These are phyloP conservation scores for Leucophenga varia DNA, from an alignment of 1,140 invertebrate species.

Conservation along the genomic window DNA sequence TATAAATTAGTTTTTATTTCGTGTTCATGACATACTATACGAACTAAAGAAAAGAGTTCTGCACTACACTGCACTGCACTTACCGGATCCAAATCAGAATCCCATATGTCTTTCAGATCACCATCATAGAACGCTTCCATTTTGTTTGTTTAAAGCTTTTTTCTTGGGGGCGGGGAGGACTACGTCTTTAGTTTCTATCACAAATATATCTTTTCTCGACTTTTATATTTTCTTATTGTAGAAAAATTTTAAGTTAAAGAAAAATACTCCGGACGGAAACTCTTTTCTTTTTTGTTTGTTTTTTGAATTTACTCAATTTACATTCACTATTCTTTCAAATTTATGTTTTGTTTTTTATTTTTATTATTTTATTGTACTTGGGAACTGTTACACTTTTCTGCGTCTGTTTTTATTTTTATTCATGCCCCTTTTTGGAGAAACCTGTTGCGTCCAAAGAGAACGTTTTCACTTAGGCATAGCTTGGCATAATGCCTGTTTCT, in stretches of 20 bases:
- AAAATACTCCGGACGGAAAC: no score
- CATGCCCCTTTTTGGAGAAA: constrained; percentile 31
- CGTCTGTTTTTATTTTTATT: no score
- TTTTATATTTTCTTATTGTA: background rate
- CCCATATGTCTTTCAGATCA: constrained; percentile 75
- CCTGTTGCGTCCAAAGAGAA: constrained; percentile 53
- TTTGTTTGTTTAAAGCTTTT: no score
- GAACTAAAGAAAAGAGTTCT: no score
- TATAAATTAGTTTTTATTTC: no score
- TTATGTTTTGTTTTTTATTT: no score
- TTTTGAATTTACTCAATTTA: background rate
- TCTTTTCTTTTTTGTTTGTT: background rate
- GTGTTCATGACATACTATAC: no score
- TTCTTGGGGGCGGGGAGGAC: background rate
- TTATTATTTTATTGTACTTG: no score
- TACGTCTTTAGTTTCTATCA: constrained; percentile 9
- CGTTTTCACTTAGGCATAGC: constrained; percentile 54
- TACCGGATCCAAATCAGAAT: constrained; percentile 75
- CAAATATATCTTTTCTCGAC: background rate
- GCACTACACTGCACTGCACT: no score
- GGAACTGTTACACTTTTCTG: no score
- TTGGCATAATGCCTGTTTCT: background rate
- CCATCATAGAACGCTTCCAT: constrained; percentile 72
- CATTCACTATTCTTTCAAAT: background rate
- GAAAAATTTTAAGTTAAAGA: background rate